Evolutionary conservation across 2,888 invertebrate species (phyloP), one percentile per base, ranked within the genome.

Genomic region (Macropis europaea): DNA sequence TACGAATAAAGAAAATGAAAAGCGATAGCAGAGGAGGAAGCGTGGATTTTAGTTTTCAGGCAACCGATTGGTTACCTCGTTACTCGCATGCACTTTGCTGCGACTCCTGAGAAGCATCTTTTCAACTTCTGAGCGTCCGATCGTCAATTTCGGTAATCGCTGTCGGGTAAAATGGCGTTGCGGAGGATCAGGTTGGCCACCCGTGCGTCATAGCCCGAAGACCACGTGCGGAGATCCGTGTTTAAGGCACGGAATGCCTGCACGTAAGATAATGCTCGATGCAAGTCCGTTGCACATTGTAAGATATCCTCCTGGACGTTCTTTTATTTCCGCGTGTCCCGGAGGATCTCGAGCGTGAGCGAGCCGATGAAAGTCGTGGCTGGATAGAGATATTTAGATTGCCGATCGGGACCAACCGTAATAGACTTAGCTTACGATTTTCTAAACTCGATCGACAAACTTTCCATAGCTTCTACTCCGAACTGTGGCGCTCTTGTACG

Each of bases 331-430:
- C 50, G 28, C 40, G 42, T 56, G 42, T 57, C 36, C 28, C 34
- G 22, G 48, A 53, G 40, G 52, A 47, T 60, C 76, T 57, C 66
- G 76, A 48, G 64, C 67, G 66, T 60, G 67, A 77, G 67, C 68
- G 40, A 45, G 38, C 26, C 32, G 52, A 77, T 68, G 67, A 64
- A 66, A 76, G 67, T 72, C 54, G 72, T 60, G 67, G n/a, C 61
- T 19, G 53, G 77, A 69, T 72, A 52, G 62, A 69, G 72, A 72
- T 72, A 72, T 69, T 62, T 53, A 54, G 50, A 62, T 62, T 34
- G 52, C 19, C 57, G 72, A 72, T 62, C 57, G 69, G 45, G 52
- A 67, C 52, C 30, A 34, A 34, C 34, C 28, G 53, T 62, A 62
- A 69, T 69, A 47, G 72, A 62, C 52, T 70, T 64, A 57, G 52